These are phyloP conservation scores for Heloderma charlesbogerti DNA, from an alignment of 2,113 vertebrate species.

Conservation along the genomic window DNA sequence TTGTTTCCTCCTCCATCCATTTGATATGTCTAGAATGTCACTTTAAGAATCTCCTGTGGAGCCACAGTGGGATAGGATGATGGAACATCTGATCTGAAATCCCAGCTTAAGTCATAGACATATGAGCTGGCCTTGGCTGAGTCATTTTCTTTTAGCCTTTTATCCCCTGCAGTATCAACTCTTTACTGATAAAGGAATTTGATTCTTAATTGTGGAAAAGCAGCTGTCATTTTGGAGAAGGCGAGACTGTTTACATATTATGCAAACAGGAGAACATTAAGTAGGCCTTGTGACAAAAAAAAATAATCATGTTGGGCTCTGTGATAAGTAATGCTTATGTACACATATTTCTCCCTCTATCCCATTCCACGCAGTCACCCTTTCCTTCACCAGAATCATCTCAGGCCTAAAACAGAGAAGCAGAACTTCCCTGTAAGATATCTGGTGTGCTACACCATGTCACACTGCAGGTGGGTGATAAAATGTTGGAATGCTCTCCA, in stretches of 20 bases:
- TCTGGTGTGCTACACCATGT: neutral
- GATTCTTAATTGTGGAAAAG: neutral
- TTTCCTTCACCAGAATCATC: neutral
- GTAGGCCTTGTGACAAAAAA: neutral
- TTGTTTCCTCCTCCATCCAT: neutral
- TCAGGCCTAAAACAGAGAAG: neutral
- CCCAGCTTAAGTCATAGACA: neutral
- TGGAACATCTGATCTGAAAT: neutral
- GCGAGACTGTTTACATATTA: neutral
- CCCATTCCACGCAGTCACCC: neutral
- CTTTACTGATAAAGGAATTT: neutral
- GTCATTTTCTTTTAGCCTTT: neutral
- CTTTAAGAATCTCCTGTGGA: neutral
- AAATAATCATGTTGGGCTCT: neutral
- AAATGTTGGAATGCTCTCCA: neutral
- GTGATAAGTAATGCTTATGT: neutral
- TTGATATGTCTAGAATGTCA: neutral
- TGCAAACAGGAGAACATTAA: neutral
- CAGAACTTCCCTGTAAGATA: neutral
- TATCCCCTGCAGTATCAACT: neutral
- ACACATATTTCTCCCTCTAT: neutral
- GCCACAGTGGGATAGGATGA: neutral
- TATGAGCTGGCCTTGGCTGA: neutral
- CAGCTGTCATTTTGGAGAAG: neutral
- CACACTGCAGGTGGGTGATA: neutral